Conservation (phyloP, 2,113 vertebrate genomes). For the Hippocampus zosterae region DNA sequence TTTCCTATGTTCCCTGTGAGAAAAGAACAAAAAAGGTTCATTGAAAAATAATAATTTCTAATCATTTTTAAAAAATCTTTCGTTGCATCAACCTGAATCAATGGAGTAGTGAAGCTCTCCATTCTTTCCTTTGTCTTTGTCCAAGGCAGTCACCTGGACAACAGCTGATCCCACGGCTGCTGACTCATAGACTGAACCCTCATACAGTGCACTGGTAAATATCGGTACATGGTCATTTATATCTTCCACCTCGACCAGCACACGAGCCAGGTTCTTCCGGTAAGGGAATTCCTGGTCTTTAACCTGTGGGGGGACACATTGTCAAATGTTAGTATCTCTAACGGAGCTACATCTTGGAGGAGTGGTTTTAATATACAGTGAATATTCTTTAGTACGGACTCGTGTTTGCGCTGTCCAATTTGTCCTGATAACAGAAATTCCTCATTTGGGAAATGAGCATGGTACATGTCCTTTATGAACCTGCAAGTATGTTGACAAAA, state of each 20-base stretch:
- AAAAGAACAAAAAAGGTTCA: slow-evolving; percentile 21
- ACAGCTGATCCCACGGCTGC: slow-evolving; percentile 93
- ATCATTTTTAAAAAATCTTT: background rate
- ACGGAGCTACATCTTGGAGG: background rate
- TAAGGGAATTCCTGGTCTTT: slow-evolving; percentile 97
- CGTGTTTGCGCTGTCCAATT: no score
- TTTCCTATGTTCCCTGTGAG: slow-evolving; percentile 85
- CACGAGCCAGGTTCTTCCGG: slow-evolving; percentile 86
- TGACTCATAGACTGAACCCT: slow-evolving; percentile 90
- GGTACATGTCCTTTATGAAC: no score
- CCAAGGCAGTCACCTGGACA: slow-evolving; percentile 88
- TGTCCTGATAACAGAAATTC: no score
- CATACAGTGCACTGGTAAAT: slow-evolving; percentile 88
- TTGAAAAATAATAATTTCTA: background rate
- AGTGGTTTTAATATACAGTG: background rate
- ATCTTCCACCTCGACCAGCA: slow-evolving; percentile 89
- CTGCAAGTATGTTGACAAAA: no score
- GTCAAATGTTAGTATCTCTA: background rate
- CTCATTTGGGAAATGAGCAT: no score
- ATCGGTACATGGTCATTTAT: slow-evolving; percentile 92
- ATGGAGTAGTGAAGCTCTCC: slow-evolving; percentile 88
- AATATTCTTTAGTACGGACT: no score
- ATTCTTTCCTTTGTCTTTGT: slow-evolving; percentile 95
- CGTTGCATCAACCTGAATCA: slow-evolving; percentile 81
- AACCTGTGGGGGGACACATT: slow-evolving; percentile 71